Conservation (phyloP, 2,888 invertebrate species). For the Eupeodes latifasciatus region DNA sequence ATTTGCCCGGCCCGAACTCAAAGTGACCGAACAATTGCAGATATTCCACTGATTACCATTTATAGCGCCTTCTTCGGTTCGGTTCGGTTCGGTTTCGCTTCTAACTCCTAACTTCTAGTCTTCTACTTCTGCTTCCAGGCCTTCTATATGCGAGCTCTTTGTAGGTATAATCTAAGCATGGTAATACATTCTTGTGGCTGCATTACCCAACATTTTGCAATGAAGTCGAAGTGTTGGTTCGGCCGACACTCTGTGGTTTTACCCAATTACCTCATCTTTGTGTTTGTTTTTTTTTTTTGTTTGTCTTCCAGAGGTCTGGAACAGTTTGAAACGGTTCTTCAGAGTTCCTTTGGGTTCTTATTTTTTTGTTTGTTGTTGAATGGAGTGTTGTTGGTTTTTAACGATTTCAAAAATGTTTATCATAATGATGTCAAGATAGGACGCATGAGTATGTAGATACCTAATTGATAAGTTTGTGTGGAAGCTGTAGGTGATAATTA, state of each 20-base stretch:
- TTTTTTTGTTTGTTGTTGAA: neutral
- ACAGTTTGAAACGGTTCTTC: slow-evolving; percentile 50
- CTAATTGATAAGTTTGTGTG: slow-evolving; percentile 54
- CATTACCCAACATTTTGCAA: slow-evolving; percentile 60
- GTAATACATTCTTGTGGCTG: slow-evolving; percentile 64
- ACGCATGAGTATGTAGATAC: slow-evolving; percentile 50
- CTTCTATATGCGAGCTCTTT: neutral
- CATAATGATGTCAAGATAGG: slow-evolving; percentile 63
- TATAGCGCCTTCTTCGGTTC: slow-evolving; percentile 63
- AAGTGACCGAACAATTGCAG: slow-evolving; percentile 75
- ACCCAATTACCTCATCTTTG: slow-evolving; percentile 60
- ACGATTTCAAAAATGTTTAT: slow-evolving; percentile 64
- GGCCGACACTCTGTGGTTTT: slow-evolving; percentile 55
- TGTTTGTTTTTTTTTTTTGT: slow-evolving; percentile 34
- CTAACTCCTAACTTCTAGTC: no score
- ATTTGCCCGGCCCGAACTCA: slow-evolving; percentile 50
- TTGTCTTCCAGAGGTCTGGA: neutral
- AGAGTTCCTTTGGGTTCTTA: slow-evolving; percentile 11
- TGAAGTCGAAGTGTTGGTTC: slow-evolving; percentile 64
- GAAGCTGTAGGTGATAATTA: slow-evolving; percentile 51
- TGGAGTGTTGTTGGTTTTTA: slow-evolving; percentile 11
- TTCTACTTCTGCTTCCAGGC: slow-evolving; percentile 8
- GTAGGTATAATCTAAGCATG: slow-evolving; percentile 29
- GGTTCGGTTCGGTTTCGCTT: slow-evolving; percentile 56
- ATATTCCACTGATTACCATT: slow-evolving; percentile 74